Percentiles rank a stretch among this genome's conserved stretches.
phyloP scores from a whole-genome alignment of 2,888 invertebrate species.

The Calephelis perditalis region DNA sequence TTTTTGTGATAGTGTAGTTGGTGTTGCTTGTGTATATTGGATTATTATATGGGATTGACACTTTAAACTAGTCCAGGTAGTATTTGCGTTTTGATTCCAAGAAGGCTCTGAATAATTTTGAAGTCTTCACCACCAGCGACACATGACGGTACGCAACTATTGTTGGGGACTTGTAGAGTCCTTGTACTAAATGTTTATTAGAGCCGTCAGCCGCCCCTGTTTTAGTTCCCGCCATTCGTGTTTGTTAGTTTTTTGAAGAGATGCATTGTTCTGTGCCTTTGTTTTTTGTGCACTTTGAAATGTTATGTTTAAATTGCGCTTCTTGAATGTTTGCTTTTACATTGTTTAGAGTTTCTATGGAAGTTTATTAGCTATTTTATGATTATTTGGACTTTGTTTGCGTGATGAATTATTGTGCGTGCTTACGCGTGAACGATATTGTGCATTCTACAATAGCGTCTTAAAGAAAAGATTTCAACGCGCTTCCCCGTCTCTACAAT shows the following conservation, averaged over 20 bases:
- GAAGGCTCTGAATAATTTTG: constrained; percentile 33
- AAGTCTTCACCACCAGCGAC: constrained; percentile 41
- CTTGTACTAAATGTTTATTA: constrained; percentile 54
- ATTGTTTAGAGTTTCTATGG: constrained; percentile 22
- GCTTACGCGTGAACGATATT: constrained; percentile 18
- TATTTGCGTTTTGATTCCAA: constrained; percentile 31
- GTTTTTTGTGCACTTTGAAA: constrained; percentile 28
- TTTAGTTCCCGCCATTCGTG: constrained; percentile 46
- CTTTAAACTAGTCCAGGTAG: constrained; percentile 32
- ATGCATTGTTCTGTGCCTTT: constrained; percentile 44
- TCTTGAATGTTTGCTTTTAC: constrained; percentile 21
- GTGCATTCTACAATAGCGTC: constrained; percentile 22
- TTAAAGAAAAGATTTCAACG: constrained; percentile 41
- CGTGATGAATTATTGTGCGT: constrained; percentile 18
- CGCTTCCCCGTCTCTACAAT: constrained; percentile 22
- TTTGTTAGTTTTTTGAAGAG: constrained; percentile 40
- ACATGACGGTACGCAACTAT: constrained; percentile 46
- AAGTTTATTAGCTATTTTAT: constrained; percentile 15
- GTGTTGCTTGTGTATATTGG: constrained; percentile 29
- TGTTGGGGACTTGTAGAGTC: constrained; percentile 43
- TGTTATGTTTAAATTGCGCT: constrained; percentile 23
- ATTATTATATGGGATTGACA: constrained; percentile 20
- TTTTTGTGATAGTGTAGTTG: constrained; percentile 35
- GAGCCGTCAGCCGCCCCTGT: constrained; percentile 49
- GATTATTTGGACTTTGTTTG: constrained; percentile 13